Evolutionary conservation across 2,797 vertebrate genomes (phyloP), one percentile per base, ranked within the genome.

Genomic region (Hyperoplus lanceolatus): DNA sequence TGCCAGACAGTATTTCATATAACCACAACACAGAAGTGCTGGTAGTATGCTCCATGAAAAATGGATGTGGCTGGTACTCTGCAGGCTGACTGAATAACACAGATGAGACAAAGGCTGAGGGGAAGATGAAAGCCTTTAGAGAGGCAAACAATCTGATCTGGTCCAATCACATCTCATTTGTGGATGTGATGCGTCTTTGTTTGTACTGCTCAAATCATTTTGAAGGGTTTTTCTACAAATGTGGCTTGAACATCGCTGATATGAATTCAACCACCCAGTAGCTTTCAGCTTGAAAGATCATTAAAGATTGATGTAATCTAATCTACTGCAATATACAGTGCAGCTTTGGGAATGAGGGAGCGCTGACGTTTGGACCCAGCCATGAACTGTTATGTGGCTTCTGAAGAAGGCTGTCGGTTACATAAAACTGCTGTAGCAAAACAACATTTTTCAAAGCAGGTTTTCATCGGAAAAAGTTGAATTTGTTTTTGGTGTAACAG

Each of bases 11-110:
- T 87, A 68, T 83, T 91, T 91, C 81, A 90, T 82, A 59, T 42
- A 82, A 63, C 53, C 66, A 53, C 77, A 15, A 80, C 78, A 70
- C 77, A 75, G 76, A 1, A 18, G 63, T 54, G 72, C 70, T 49
- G 51, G 79, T 79, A 81, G 79, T 85, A 72, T 38, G 62, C 53
- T 63, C 53, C 77, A 93, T 95, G 87, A 94, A 95, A 93, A 86
- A 95, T 94, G 53, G 8, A 93, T 89, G 77, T 67, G 58, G 74
- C 81, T 86, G 82, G 90, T 80, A 70, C 70, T 83, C 68, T 62
- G 77, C 72, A 51, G 83, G 53, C 79, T 68, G 82, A 80, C 64
- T 15, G 78, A 69, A 77, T 58, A 64, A 54, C 72, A 67, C 29
- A 29, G 29, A 29, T 29, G 29, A 29, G 29, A 3, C 29, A 29